These are phyloP conservation scores for Pristionchus arcanus DNA, from an alignment of 2,888 invertebrate genomes.

Conservation along the genomic window DNA sequence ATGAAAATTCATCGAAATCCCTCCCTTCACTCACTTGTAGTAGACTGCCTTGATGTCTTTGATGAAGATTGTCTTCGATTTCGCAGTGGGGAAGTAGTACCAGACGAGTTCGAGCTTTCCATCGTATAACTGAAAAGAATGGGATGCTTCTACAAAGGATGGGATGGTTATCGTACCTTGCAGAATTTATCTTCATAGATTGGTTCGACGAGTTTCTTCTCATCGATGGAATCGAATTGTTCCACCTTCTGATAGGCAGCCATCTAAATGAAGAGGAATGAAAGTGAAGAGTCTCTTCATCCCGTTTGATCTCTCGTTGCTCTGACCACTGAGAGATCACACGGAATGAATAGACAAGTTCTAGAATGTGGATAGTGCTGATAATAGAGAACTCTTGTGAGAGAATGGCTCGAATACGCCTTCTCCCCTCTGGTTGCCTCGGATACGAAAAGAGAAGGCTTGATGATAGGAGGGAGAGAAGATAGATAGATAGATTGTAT, in stretches of 20 bases:
- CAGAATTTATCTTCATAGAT: slow-evolving; percentile 42
- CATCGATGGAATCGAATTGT: slow-evolving; percentile 38
- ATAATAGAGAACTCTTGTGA: not conserved
- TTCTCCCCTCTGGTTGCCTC: not conserved
- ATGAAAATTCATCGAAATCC: not conserved
- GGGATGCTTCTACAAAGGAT: not conserved
- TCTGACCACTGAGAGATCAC: not conserved
- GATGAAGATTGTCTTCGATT: slow-evolving; percentile 11
- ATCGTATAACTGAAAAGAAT: slow-evolving; percentile 4
- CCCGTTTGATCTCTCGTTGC: not conserved
- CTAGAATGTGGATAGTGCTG: not conserved
- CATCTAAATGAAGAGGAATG: not conserved
- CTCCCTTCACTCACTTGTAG: not conserved
- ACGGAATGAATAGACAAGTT: not conserved
- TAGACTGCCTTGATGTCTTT: not conserved
- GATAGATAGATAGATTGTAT: not conserved
- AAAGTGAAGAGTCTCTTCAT: not conserved
- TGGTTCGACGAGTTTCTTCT: slow-evolving; percentile 39
- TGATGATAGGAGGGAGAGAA: not conserved
- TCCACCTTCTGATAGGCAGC: slow-evolving; percentile 26
- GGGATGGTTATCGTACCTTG: not conserved
- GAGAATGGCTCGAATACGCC: not conserved
- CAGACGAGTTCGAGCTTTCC: slow-evolving; percentile 43
- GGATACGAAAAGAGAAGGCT: slow-evolving; percentile 21
- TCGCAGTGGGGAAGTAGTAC: slow-evolving; percentile 51